phyloP scores from a whole-genome alignment of 2,888 invertebrate species.

The Drosophila melanosoma region DNA sequence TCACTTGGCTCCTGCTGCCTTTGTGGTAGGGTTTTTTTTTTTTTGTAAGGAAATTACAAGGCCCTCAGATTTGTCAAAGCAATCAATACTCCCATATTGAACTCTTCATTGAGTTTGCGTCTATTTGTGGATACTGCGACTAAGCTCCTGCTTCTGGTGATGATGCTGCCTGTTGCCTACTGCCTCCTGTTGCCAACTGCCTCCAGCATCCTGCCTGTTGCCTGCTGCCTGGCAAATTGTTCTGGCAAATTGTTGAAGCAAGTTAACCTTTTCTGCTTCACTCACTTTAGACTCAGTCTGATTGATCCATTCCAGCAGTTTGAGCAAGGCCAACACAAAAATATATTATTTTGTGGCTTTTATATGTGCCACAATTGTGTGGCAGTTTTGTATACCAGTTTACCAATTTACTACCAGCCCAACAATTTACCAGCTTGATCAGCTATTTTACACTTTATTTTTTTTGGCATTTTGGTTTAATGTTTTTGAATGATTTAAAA shows the following conservation, averaged over 20 bases:
- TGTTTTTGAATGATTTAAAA: background rate
- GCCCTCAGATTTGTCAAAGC: constrained; percentile 74
- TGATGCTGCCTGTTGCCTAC: background rate
- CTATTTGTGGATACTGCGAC: constrained; percentile 16
- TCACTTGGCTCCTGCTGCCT: constrained; percentile 35
- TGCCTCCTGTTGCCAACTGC: background rate
- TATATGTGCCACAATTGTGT: constrained; percentile 14
- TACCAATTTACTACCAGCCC: background rate
- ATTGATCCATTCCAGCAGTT: constrained; percentile 35
- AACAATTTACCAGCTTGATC: background rate
- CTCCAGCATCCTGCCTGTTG: background rate
- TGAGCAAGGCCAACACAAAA: constrained; percentile 9
- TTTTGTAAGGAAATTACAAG: constrained; percentile 74
- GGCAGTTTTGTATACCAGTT: constrained; percentile 1
- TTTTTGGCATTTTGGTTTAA: background rate
- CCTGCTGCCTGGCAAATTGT: constrained; percentile 20
- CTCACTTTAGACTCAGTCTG: constrained; percentile 19
- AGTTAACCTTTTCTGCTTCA: constrained; percentile 44
- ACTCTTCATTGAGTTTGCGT: constrained; percentile 27
- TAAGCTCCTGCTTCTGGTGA: background rate
- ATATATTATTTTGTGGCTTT: constrained; percentile 25
- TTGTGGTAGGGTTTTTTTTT: constrained; percentile 27
- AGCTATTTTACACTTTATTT: background rate
- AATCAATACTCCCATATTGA: constrained; percentile 62
- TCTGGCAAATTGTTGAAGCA: constrained; percentile 39